phyloP scores from a whole-genome alignment of 2,797 vertebrate genomes.

The Babyrousa celebensis region DNA sequence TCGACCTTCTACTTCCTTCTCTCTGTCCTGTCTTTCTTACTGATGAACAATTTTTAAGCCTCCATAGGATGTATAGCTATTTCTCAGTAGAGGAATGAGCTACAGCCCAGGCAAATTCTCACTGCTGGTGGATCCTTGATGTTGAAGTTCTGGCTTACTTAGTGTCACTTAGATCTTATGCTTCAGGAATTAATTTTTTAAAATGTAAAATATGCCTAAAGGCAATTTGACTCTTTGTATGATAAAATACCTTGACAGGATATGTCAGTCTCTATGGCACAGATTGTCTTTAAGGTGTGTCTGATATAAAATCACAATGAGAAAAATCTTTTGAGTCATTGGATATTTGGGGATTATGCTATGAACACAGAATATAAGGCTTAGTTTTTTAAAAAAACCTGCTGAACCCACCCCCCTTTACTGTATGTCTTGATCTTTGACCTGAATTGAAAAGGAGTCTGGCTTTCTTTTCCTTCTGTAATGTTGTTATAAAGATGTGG shows the following conservation, averaged over 20 bases:
- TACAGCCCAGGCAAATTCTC: neutral
- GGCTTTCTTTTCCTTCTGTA: neutral
- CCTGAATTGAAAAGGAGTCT: neutral
- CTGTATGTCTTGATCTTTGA: neutral
- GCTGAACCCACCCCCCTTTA: neutral
- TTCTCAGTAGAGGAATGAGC: neutral
- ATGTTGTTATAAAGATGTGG: conserved; percentile 42
- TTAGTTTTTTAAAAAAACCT: neutral
- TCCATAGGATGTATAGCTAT: neutral
- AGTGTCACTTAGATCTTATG: neutral
- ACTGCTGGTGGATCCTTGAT: neutral
- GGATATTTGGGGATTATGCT: neutral
- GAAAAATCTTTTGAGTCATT: neutral
- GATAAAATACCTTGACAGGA: neutral
- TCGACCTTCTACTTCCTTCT: neutral
- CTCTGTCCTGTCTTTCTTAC: neutral
- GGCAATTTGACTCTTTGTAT: conserved; percentile 15
- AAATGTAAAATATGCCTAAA: neutral
- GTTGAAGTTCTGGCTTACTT: neutral
- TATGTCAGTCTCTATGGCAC: conserved; percentile 11
- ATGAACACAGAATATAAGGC: neutral
- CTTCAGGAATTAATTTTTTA: conserved; percentile 43
- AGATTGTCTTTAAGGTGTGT: neutral
- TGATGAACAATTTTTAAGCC: neutral
- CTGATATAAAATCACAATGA: conserved; percentile 13